Base-by-base conservation (phyloP, 1,140 invertebrate genomes). In the Aphidius ervi region DNA sequence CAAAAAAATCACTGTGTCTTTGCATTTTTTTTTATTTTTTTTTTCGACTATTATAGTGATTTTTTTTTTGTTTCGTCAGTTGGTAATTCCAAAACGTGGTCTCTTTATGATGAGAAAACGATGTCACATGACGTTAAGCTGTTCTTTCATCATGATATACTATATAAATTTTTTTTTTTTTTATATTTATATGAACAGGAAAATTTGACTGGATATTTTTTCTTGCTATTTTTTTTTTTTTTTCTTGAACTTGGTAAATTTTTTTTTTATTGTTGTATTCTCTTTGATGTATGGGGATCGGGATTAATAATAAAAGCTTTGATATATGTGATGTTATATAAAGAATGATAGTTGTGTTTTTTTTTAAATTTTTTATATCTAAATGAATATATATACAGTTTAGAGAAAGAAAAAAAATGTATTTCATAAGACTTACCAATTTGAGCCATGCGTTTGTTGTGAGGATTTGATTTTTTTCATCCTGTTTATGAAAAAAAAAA, bases 381-480 rank as follows among this genome's bases (percentile, higher is more conserved):
- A 6, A 54, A 54, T 31, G 4, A 31, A 31, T 31, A 31, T 31
- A 37, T 31, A 37, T 50, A 9, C 23, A 50, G 8, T 5, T 9
- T 31, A 6, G 42, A 41, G 7, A 47, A 54, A n/a, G 10, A 53
- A 20, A 55, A 31, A 46, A 43, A 40, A 9, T 42, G 9, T 56
- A 10, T 54, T n/a, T 31, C 23, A 49, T 61, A 53, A 45, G 46
- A 93, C 93, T 93, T 88, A 96, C 94, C 91, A 96, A 87, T 84
- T 95, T 94, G 72, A 96, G 88, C 94, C 94, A 97, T 78, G 94
- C 91, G 84, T 95, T 96, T 81, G 93, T 95, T 74, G 93, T 94
- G 75, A 97, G 86, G 79, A 96, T 94, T 86, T 97, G 93, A 86
- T 90, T 90, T 74, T 90, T 90, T 77, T 90, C 88, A 74, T 90